Evolutionary conservation across 2,113 vertebrate species (phyloP).

Genomic region (Neogale vison): DNA sequence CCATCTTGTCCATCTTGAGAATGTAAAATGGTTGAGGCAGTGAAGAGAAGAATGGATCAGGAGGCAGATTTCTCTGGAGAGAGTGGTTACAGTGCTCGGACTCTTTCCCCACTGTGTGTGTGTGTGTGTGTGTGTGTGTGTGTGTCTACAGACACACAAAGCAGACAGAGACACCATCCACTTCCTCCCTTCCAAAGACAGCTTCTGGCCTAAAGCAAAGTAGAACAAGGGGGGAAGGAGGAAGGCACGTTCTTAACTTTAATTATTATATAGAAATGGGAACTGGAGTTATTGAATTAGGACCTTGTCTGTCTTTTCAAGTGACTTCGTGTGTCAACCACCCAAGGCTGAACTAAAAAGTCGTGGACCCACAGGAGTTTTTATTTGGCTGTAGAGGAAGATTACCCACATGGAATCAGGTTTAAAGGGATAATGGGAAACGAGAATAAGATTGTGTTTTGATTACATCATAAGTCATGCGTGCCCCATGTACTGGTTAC

Average conservation of each 20-base stretch:
- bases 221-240: not conserved
- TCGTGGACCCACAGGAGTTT: not conserved
- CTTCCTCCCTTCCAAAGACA: not conserved
- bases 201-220: not conserved
- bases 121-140: too few relatives aligned
- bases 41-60: not conserved
- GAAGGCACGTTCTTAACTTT: not conserved
- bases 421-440: conserved; percentile 53
- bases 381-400: not conserved
- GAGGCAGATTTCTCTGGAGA: not conserved
- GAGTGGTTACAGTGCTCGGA: not conserved
- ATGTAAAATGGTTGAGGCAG: not conserved
- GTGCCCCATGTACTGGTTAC: not conserved
- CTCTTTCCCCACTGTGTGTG: not conserved
- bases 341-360: not conserved
- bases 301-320: not conserved
- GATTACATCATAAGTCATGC: conserved; percentile 58
- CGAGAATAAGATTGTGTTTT: conserved; percentile 40
- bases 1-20: not conserved
- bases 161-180: not conserved
- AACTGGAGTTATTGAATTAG: not conserved
- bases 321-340: conserved; percentile 1
- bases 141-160: not conserved
- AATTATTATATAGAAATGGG: conserved; percentile 15
- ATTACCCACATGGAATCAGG: not conserved